A percentile compares a stretch with the other conserved stretches of the same genome.
Conservation (phyloP, 2,113 vertebrate genomes). For the Hiodon alosoides region DNA sequence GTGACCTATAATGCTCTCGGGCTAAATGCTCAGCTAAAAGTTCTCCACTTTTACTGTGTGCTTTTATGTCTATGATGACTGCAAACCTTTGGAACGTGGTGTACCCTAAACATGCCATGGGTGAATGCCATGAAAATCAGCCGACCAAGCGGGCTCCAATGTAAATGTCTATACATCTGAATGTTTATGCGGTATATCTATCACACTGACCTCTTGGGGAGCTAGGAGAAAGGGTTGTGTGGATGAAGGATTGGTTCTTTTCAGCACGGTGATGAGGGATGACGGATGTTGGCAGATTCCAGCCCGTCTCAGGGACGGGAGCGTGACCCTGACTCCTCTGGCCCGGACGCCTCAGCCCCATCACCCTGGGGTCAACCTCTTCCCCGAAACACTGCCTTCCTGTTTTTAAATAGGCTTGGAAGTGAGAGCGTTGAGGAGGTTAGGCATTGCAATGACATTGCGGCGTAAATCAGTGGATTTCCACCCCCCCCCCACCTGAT, state of each 20-base stretch:
- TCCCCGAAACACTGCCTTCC: too few relatives aligned
- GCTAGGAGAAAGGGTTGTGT: neutral
- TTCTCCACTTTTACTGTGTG: too few relatives aligned
- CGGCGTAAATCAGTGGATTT: neutral
- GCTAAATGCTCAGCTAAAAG: too few relatives aligned
- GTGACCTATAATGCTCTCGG: too few relatives aligned
- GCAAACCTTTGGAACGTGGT: too few relatives aligned
- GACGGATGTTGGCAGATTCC: constrained; percentile 1
- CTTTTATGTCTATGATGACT: too few relatives aligned
- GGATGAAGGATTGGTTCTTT: neutral
- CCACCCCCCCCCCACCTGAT: neutral
- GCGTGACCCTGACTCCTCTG: neutral
- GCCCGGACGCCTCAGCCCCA: too few relatives aligned
- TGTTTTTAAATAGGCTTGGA: too few relatives aligned
- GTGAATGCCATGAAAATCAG: neutral
- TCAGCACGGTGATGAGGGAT: neutral
- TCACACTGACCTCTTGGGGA: neutral
- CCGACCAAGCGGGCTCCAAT: neutral
- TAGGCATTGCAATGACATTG: neutral
- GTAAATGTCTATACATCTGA: neutral
- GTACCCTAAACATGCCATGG: neutral
- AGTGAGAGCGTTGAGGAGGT: neutral
- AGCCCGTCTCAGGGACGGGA: neutral
- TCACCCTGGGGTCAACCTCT: too few relatives aligned
- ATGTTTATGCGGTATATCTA: neutral